Evolutionary conservation across 2,113 vertebrate species (phyloP), one percentile per base, ranked within the genome.

Genomic region (Malaclemys terrapin): DNA sequence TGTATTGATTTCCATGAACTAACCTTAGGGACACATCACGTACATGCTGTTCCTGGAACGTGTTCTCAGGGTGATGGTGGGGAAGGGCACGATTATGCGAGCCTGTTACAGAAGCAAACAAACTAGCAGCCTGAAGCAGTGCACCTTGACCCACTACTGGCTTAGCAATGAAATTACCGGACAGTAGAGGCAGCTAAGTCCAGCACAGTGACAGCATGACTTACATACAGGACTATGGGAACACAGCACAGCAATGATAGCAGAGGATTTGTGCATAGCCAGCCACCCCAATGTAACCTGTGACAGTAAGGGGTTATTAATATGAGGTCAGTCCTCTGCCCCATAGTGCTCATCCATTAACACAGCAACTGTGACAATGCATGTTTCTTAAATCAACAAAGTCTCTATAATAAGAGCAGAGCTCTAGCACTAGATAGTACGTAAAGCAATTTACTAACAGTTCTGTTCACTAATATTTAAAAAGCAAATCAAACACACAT

Each of bases 31-130:
- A 2, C 47, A 16, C 49, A 56, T 6, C 38, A 45, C 16, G 0
- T 1, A 4, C 10, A 0, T 2, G 25, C 31, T 29, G 42, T 5
- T 22, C 1, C 13, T 5, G 1, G 29, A 35, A 78, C 3, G 2
- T 12, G 3, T 0, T 29, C 57, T 62, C 24, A 29, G 2, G 3
- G 1, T 47, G 2, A 45, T n/a, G 76, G 38, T 79, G n/a, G 27
- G 27, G 42, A 87, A 31, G 52, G 54, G 10, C 29, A 87, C 22
- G 31, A 29, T 10, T 13, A 27, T 5, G 56, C 1, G 11, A 56
- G 22, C 22, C 47, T 38, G 35, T 25, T 16, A 12, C 10, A 13
- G 42, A 50, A 72, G 50, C 81, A 13, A 80, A 38, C 76, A 54
- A 80, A 25, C 57, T 35, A n/a, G 35, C 76, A 24, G 14, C 0